These are phyloP conservation scores for Halocynthia roretzi DNA, from an alignment of 23 tunicate genomes.

Conservation along the genomic window DNA sequence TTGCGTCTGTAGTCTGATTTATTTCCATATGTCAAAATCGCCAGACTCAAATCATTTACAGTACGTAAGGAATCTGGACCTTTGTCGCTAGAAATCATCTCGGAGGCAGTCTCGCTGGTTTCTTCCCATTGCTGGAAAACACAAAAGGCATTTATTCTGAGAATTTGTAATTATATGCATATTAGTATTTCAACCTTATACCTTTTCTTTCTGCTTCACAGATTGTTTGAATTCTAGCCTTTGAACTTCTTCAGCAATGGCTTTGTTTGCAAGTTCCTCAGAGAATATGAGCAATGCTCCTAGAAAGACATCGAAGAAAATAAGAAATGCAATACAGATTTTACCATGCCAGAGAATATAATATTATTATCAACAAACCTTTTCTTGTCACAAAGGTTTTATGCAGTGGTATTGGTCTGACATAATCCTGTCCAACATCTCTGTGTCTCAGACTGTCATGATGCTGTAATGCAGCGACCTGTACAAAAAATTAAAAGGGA, in stretches of 20 bases:
- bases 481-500: too few relatives aligned
- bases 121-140: slow-evolving; percentile 8
- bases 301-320: slow-evolving; percentile 4
- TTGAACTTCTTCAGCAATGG: slow-evolving; percentile 46
- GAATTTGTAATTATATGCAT: not conserved
- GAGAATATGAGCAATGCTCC: slow-evolving; percentile 79
- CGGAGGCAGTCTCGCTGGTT: not conserved
- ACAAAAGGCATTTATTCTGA: not conserved
- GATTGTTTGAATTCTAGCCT: slow-evolving; percentile 7
- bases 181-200: not conserved
- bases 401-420: slow-evolving; percentile 37
- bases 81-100: not conserved
- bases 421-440: not conserved
- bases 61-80: slow-evolving; percentile 20
- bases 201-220: slow-evolving; percentile 1
- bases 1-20: slow-evolving; percentile 63
- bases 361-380: slow-evolving; percentile 29
- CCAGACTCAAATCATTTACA: slow-evolving; percentile 74
- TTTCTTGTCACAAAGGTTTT: slow-evolving; percentile 90
- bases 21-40: slow-evolving; percentile 73
- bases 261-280: slow-evolving; percentile 76
- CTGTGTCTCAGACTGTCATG: too few relatives aligned
- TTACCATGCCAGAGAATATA: not conserved
- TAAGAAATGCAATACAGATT: not conserved
- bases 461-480: too few relatives aligned